phyloP scores from a whole-genome alignment of 2,888 invertebrate genomes.

The Xanthia icteritia region DNA sequence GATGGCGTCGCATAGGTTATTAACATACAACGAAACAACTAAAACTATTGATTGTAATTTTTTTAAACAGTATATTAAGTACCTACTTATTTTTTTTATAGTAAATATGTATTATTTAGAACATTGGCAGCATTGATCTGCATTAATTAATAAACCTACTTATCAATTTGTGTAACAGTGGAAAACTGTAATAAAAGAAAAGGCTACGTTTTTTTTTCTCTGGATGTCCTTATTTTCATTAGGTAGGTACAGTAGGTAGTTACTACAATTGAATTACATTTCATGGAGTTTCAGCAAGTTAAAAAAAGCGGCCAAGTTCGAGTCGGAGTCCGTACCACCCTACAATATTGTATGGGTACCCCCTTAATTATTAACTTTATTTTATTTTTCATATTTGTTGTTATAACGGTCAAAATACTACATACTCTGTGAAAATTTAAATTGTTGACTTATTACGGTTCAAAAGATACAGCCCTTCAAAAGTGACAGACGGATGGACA shows the following conservation, averaged over 20 bases:
- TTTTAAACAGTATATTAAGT: no score
- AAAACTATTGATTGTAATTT: not conserved
- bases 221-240: not conserved
- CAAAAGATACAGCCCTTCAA: no score
- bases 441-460: no score
- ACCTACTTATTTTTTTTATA: not conserved
- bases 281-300: not conserved
- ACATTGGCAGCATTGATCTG: not conserved
- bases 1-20: not conserved
- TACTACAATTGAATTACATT: conserved; percentile 16
- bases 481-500: no score
- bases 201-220: not conserved
- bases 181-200: conserved; percentile 8
- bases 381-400: no score
- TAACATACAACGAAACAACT: not conserved
- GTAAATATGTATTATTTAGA: not conserved
- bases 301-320: not conserved
- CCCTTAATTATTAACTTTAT: no score
- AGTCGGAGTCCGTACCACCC: no score
- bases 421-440: no score
- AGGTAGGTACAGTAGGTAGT: not conserved
- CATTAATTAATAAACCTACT: not conserved
- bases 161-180: not conserved
- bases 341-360: no score
- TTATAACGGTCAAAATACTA: no score